phyloP scores from a whole-genome alignment of 2,113 vertebrate genomes.

The Zosterops lateralis region DNA sequence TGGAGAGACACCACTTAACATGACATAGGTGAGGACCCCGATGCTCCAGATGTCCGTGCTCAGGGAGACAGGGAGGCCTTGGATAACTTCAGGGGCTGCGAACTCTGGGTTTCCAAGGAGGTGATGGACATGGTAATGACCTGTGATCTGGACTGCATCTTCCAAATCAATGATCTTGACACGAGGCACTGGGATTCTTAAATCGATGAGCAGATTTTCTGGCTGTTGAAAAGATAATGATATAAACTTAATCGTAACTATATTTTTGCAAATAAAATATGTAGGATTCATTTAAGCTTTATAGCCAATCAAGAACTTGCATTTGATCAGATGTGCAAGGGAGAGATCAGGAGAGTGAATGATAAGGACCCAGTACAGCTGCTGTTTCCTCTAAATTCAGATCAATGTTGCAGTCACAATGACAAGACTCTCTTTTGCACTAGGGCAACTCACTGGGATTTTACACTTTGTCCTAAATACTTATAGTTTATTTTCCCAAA shows the following conservation, averaged over 20 bases:
- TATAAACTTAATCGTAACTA: neutral
- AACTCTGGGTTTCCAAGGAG: constrained; percentile 95
- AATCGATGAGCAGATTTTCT: constrained; percentile 95
- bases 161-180: constrained; percentile 93
- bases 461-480: neutral
- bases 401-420: neutral
- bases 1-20: constrained; percentile 94
- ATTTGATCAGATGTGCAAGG: neutral
- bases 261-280: neutral
- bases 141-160: constrained; percentile 91
- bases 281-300: neutral
- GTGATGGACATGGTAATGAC: constrained; percentile 90
- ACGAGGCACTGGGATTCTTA: constrained; percentile 83
- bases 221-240: constrained; percentile 75
- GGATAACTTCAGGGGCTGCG: constrained; percentile 92
- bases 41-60: constrained; percentile 94
- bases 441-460: neutral
- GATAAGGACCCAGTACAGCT: neutral
- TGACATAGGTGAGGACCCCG: constrained; percentile 90
- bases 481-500: neutral
- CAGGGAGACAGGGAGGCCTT: constrained; percentile 89
- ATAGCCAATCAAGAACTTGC: neutral
- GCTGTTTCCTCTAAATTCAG: neutral
- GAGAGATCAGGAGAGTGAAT: neutral
- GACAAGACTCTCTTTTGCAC: neutral